phyloP scores from a whole-genome alignment of 2,797 vertebrate species.

The Coregonus suidteri region DNA sequence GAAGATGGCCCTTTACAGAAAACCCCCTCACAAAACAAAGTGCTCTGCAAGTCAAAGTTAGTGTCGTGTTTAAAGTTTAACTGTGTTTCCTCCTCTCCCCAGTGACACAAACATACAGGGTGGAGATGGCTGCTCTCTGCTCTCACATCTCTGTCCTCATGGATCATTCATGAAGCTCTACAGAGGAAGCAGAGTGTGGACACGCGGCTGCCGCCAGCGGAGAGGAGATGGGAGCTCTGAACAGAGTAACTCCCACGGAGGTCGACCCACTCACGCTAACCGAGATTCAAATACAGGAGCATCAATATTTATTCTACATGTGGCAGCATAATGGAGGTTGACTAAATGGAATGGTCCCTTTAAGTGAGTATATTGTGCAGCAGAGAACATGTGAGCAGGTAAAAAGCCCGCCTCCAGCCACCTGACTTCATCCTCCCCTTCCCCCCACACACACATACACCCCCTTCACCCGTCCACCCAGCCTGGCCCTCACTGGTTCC shows the following conservation, averaged over 20 bases:
- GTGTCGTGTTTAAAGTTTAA: conserved; percentile 21
- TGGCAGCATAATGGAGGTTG: background rate
- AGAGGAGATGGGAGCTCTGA: background rate
- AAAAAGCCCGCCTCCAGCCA: background rate
- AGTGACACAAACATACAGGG: background rate
- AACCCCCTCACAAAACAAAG: conserved; percentile 1
- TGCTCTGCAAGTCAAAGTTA: conserved; percentile 12
- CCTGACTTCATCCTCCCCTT: no score
- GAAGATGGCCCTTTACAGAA: background rate
- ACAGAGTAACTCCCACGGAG: conserved; percentile 1
- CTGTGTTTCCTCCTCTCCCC: background rate
- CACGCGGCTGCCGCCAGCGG: conserved; percentile 12
- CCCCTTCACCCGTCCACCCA: background rate
- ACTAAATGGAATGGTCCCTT: conserved; percentile 2
- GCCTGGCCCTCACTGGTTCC: conserved; percentile 31
- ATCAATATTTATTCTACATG: conserved; percentile 55
- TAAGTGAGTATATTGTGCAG: conserved; percentile 10
- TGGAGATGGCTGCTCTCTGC: background rate
- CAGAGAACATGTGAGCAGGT: background rate
- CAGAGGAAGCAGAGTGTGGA: conserved; percentile 14
- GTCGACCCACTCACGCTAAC: conserved; percentile 7
- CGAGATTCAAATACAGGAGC: conserved; percentile 39
- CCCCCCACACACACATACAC: background rate
- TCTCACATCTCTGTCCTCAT: conserved; percentile 42
- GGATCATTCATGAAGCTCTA: conserved; percentile 58